Evolutionary conservation across 2,888 invertebrate genomes (phyloP).

Genomic region (Conus canariensis): DNA sequence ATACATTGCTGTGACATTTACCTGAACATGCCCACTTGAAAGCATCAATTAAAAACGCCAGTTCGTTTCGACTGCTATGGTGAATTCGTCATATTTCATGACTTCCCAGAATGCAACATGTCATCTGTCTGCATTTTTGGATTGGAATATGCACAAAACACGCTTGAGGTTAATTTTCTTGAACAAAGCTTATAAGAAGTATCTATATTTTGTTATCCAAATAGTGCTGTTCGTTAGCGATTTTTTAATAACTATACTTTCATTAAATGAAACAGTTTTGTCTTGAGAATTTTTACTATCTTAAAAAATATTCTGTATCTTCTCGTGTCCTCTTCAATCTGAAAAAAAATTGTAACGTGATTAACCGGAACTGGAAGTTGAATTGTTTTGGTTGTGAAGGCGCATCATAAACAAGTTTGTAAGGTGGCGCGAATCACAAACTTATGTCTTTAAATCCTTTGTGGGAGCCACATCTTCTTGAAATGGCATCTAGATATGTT

Average conservation of each 20-base stretch:
- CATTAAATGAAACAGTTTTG: too few relatives aligned
- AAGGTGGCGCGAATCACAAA: conserved; percentile 37
- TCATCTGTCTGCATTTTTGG: conserved; percentile 9
- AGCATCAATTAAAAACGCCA: conserved; percentile 7
- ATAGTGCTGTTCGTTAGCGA: too few relatives aligned
- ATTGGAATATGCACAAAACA: conserved; percentile 17
- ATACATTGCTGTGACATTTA: neutral
- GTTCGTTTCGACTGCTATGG: conserved; percentile 34
- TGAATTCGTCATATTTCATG: conserved; percentile 35
- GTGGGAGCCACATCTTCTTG: neutral
- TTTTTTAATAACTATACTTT: neutral
- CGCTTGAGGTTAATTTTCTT: neutral
- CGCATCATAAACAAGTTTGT: conserved; percentile 31
- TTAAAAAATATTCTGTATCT: neutral
- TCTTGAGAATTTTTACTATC: neutral
- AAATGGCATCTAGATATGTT: too few relatives aligned
- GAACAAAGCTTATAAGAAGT: neutral
- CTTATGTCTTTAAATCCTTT: neutral
- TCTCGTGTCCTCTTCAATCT: neutral
- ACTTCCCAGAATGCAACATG: conserved; percentile 19
- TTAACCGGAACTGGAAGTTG: conserved; percentile 24
- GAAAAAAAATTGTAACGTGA: neutral
- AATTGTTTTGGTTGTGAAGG: conserved; percentile 40
- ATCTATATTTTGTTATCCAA: neutral
- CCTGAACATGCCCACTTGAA: conserved; percentile 34